These are phyloP conservation scores for Junco hyemalis DNA, from an alignment of 2,113 vertebrate genomes.

Conservation along the genomic window DNA sequence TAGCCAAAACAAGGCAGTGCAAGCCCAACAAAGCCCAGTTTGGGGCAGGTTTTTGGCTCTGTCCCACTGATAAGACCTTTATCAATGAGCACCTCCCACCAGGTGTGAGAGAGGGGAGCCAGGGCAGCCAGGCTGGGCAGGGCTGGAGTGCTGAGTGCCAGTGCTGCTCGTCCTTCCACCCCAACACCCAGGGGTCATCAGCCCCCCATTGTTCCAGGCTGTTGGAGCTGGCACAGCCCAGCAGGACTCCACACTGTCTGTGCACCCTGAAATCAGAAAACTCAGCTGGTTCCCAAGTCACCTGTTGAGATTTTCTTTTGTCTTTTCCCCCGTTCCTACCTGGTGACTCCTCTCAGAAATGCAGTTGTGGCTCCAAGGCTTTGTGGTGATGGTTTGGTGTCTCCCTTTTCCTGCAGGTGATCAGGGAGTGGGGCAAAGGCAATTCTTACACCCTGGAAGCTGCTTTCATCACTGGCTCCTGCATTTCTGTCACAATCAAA, in stretches of 20 bases:
- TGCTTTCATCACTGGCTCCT: constrained; percentile 74
- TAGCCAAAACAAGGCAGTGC: constrained; percentile 21
- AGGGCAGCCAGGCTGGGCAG: background rate
- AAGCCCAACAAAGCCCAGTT: background rate
- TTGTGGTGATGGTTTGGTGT: background rate
- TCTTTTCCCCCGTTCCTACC: fast-evolving
- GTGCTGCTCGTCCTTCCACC: background rate
- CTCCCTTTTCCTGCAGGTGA: constrained; percentile 63
- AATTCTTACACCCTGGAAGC: constrained; percentile 77
- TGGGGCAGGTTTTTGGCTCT: background rate
- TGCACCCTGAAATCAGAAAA: background rate
- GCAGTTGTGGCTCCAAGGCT: background rate
- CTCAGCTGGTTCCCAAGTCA: background rate
- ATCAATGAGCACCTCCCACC: background rate
- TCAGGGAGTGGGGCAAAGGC: constrained; percentile 70
- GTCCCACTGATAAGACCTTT: background rate
- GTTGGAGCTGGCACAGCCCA: background rate
- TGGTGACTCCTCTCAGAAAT: background rate
- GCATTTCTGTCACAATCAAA: constrained; percentile 82
- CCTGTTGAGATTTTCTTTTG: background rate
- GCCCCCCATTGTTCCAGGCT: background rate
- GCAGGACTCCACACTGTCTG: background rate
- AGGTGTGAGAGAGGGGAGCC: background rate
- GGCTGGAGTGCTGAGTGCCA: background rate
- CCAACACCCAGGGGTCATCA: too few species aligned